A percentile compares a stretch with the other conserved stretches of the same genome.
Conservation (phyloP, 2,113 vertebrate genomes). For the Galemys pyrenaicus region DNA sequence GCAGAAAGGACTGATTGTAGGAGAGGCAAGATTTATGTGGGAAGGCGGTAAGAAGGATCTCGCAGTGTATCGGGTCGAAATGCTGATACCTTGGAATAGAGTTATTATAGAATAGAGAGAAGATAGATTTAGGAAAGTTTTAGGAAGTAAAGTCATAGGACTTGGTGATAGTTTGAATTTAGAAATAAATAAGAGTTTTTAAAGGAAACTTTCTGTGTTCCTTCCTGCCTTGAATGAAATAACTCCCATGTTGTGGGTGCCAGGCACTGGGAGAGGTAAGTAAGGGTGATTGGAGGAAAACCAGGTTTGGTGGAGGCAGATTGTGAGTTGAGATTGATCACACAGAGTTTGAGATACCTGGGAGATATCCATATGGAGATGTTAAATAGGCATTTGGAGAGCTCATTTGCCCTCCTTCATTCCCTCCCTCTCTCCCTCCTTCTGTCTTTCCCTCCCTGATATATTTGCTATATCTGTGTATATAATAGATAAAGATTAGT, state of each 20-base stretch:
- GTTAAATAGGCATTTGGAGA: background rate
- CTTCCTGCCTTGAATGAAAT: conserved; percentile 3
- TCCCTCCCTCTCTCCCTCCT: no score
- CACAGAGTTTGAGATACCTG: background rate
- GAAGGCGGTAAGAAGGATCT: background rate
- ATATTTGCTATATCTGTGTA: no score
- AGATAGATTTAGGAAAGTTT: background rate
- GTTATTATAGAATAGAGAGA: background rate
- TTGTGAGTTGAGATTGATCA: background rate
- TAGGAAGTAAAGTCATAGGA: background rate
- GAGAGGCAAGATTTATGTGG: background rate
- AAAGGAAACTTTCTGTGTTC: background rate
- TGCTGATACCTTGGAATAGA: background rate
- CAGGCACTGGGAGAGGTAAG: background rate
- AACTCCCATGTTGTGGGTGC: background rate
- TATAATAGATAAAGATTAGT: background rate
- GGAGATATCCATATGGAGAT: background rate
- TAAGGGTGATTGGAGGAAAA: background rate
- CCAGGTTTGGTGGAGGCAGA: background rate
- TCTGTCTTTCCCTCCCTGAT: no score
- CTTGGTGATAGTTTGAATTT: conserved; percentile 9
- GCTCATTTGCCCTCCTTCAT: no score
- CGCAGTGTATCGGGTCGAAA: background rate
- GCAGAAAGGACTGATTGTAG: background rate
- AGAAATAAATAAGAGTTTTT: background rate